phyloP scores from a whole-genome alignment of 2,797 vertebrate genomes.

The Atherinosoma microstoma region DNA sequence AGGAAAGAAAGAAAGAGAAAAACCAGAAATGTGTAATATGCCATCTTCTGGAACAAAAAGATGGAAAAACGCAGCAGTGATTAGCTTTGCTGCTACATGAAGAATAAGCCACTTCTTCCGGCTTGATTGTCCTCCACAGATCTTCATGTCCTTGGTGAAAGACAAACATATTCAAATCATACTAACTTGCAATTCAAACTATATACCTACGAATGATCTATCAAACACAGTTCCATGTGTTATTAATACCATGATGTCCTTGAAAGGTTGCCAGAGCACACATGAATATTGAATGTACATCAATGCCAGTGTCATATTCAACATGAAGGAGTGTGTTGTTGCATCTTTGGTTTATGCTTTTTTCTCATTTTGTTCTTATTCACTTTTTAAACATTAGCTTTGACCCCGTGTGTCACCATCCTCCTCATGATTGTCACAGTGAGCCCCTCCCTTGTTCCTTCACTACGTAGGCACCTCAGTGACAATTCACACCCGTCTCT shows the following conservation, averaged over 20 bases:
- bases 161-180: slow-evolving; percentile 48
- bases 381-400: slow-evolving; percentile 3
- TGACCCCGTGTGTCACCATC: neutral
- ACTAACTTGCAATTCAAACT: slow-evolving; percentile 9
- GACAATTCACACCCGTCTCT: slow-evolving; percentile 37
- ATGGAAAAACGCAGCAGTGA: neutral
- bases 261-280: slow-evolving; percentile 23
- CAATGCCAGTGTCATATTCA: neutral
- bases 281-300: slow-evolving; percentile 13
- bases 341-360: slow-evolving; percentile 9
- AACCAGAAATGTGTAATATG: neutral
- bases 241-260: slow-evolving; percentile 46
- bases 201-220: slow-evolving; percentile 1
- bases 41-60: neutral
- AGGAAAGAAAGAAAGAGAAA: neutral
- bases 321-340: neutral
- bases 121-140: slow-evolving; percentile 8
- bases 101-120: neutral
- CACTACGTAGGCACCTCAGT: slow-evolving; percentile 25
- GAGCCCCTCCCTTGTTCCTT: slow-evolving; percentile 11
- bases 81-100: neutral
- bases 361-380: slow-evolving; percentile 4
- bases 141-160: slow-evolving; percentile 26
- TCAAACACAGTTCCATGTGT: slow-evolving; percentile 24
- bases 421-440: slow-evolving; percentile 7